These are phyloP conservation scores for Eupithecia tripunctaria DNA, from an alignment of 2,888 invertebrate species.

Conservation along the genomic window DNA sequence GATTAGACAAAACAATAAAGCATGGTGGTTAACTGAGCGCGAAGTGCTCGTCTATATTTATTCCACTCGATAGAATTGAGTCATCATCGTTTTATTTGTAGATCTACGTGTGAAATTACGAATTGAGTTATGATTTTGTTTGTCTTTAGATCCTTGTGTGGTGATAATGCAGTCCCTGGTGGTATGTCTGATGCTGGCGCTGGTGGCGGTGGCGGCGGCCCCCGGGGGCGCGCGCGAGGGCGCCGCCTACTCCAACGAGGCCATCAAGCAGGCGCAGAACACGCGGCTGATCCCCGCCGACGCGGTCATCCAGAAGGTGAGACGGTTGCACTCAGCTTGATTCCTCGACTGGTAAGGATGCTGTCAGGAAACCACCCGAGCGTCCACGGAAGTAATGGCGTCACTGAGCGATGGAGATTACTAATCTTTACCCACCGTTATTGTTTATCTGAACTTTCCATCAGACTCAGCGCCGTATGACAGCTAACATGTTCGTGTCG, in stretches of 20 bases:
- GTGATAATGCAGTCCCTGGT: constrained; percentile 69
- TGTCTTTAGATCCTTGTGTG: background rate
- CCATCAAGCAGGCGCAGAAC: constrained; percentile 94
- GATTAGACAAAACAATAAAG: background rate
- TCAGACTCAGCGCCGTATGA: background rate
- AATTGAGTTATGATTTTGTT: background rate
- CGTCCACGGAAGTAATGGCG: background rate
- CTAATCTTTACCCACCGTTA: background rate
- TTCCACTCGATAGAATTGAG: background rate
- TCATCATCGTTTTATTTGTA: background rate
- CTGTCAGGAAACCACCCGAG: background rate
- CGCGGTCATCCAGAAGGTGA: constrained; percentile 92
- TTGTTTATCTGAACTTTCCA: constrained; percentile 20
- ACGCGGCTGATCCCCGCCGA: constrained; percentile 93
- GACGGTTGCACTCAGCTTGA: background rate
- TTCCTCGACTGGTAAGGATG: background rate
- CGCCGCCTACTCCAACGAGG: constrained; percentile 92
- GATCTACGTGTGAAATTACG: background rate
- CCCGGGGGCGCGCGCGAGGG: constrained; percentile 87
- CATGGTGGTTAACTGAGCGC: background rate
- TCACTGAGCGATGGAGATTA: background rate
- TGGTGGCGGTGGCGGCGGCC: constrained; percentile 77
- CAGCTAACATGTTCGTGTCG: background rate
- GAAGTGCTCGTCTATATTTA: background rate
- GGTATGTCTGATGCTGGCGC: constrained; percentile 73